Base-by-base conservation (phyloP, 2,888 invertebrate genomes). In the Trachelus stipa region DNA sequence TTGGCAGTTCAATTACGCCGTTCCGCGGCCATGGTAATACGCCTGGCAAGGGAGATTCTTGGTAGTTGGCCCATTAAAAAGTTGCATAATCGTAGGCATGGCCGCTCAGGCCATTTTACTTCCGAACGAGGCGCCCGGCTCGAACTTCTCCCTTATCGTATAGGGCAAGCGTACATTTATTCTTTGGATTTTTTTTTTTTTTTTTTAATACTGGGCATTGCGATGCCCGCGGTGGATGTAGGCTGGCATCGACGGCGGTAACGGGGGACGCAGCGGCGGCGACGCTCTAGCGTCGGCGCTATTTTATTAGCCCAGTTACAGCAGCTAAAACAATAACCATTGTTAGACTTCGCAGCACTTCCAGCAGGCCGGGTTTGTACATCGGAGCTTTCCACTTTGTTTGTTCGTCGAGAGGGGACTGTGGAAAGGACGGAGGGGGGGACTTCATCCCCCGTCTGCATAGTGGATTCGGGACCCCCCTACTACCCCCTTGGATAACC, bases 321-420 rank as follows among this genome's bases (percentile, higher is more conserved):
- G 77, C 74, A 81, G 77, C 80, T 83, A 84, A 85, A 86, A 86
- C 85, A 86, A 87, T 85, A 85, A 85, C 84, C 84, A 85, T 87
- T 87, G 85, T 87, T 85, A 79, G 83, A 85, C 81, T 85, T 80
- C 80, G 75, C 80, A 77, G 82, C 73, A 76, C 75, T 80, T 78
- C 69, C 80, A 79, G 80, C 79, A 69, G 68, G 68, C 56, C 69
- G 75, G 12, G 78, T 83, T 83, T 83, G 83, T 77, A 80, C 80
- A 73, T 74, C 71, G 78, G 78, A 75, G 78, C 81, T 80, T 77
- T 79, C 69, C 79, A 79, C 79, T 83, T 80, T 81, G 80, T 81
- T 81, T 77, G 75, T 73, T 68, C 77, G 77, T 37, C 56, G 79
- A 76, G 78, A 74, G 33, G 79, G 75, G 73, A 75, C 73, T 69